phyloP scores from a whole-genome alignment of 1,140 invertebrate species.

The Aphaenogaster floridana region DNA sequence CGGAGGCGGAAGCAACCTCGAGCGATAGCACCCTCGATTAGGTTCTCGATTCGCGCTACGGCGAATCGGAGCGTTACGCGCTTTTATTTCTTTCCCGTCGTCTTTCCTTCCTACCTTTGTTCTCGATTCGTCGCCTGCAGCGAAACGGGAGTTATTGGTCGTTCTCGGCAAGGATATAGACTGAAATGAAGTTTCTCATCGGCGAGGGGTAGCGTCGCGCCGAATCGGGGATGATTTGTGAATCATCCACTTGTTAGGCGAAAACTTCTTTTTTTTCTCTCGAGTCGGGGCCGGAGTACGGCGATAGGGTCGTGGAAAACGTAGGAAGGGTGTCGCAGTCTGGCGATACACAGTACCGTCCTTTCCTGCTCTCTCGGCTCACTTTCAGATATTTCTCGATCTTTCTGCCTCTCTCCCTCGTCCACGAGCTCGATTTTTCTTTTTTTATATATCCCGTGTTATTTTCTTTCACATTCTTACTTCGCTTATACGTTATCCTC shows the following conservation, averaged over 20 bases:
- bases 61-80: neutral
- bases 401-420: neutral
- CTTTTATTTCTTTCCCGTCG: slow-evolving; percentile 6
- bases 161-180: slow-evolving; percentile 53
- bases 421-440: slow-evolving; percentile 25
- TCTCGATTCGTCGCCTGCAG: slow-evolving; percentile 60
- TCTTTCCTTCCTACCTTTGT: slow-evolving; percentile 7
- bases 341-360: neutral
- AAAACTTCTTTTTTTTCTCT: slow-evolving; percentile 71
- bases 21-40: slow-evolving; percentile 66
- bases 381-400: neutral
- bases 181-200: slow-evolving; percentile 70
- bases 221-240: slow-evolving; percentile 82
- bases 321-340: slow-evolving; percentile 32
- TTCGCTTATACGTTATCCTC: slow-evolving; percentile 32
- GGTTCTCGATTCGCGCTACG: slow-evolving; percentile 51
- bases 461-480: neutral
- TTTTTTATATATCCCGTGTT: slow-evolving; percentile 22
- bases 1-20: slow-evolving; percentile 33
- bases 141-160: slow-evolving; percentile 70
- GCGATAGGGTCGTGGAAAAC: slow-evolving; percentile 16
- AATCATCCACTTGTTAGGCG: slow-evolving; percentile 83
- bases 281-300: slow-evolving; percentile 1
- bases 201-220: slow-evolving; percentile 1
- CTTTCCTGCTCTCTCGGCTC: neutral